Evolutionary conservation across 1,140 invertebrate species (phyloP), one percentile per base, ranked within the genome.

Genomic region (Papilio aristodemus): DNA sequence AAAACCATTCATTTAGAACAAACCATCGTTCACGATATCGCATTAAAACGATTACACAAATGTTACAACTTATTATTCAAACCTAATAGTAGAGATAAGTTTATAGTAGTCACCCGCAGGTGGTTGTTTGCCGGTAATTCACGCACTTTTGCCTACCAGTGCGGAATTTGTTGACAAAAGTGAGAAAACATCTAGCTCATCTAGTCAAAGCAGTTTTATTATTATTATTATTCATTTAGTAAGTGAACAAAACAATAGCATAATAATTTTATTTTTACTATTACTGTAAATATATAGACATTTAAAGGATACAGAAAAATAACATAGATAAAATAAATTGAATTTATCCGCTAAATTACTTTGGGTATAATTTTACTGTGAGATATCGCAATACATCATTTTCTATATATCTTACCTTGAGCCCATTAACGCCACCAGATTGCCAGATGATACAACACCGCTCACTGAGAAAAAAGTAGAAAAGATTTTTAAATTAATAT

Each of bases 371-470:
- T 17, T 32, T 50, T 38, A n/a, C 50, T 10, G 4, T 4, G 19
- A 32, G 25, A 25, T 14, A 13, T 17, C 39, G 8, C 14, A 19
- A 59, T 27, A 13, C 10, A 13, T 13, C 14, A 59, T 36, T 37
- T 32, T 19, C 13, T 36, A 37, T 11, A 27, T 25, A 36, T 37
- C 69, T 77, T 79, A 92, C 91, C 91, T 92, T 70, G 90, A 89
- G 62, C 93, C 93, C 91, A 93, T 91, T 69, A 93, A 88, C 70
- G 93, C 93, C 54, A 93, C 90, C 73, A 93, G 84, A 78, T 93
- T 92, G 62, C 93, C 93, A 2, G 93, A 93, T 60, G 92, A 90
- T 36, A 93, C 87, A 25, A 91, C 83, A 37, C 93, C 93, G 81
- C 89, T 93, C 17, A 93, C 93, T 93, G 81, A 11, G 85, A 85